A percentile compares a stretch with the other conserved stretches of the same genome.
Evolutionary conservation across 2,113 vertebrate species (phyloP).

Genomic region (Serinus canaria): DNA sequence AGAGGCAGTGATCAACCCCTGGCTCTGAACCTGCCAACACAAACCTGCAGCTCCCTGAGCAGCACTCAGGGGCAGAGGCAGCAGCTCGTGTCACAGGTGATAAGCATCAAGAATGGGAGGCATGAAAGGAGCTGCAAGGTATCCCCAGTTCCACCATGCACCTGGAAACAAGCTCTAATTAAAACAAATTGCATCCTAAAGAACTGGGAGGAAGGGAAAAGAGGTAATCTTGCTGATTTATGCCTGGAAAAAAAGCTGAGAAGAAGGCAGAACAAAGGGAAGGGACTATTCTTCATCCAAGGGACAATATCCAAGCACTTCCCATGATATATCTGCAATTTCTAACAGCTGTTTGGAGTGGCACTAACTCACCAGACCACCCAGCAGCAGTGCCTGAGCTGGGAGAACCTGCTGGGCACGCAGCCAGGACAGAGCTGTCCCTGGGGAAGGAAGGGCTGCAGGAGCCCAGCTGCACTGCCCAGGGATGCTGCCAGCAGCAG

Average conservation of each 20-base stretch:
- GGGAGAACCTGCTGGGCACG: background rate
- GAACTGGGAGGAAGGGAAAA: background rate
- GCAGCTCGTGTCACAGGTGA: background rate
- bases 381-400: background rate
- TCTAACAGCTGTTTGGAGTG: background rate
- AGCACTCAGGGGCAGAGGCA: background rate
- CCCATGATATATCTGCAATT: background rate
- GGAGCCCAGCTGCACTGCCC: background rate
- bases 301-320: background rate
- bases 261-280: background rate
- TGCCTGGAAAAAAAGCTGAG: background rate
- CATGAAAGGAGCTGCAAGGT: background rate
- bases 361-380: background rate
- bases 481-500: background rate
- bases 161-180: background rate
- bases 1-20: background rate
- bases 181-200: background rate
- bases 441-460: fast-evolving
- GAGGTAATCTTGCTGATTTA: background rate
- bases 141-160: background rate
- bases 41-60: background rate
- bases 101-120: background rate
- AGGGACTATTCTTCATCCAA: background rate
- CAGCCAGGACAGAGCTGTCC: background rate
- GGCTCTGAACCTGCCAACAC: background rate